Base-by-base conservation (phyloP, 1,140 invertebrate genomes). In the Euwallacea fornicatus region DNA sequence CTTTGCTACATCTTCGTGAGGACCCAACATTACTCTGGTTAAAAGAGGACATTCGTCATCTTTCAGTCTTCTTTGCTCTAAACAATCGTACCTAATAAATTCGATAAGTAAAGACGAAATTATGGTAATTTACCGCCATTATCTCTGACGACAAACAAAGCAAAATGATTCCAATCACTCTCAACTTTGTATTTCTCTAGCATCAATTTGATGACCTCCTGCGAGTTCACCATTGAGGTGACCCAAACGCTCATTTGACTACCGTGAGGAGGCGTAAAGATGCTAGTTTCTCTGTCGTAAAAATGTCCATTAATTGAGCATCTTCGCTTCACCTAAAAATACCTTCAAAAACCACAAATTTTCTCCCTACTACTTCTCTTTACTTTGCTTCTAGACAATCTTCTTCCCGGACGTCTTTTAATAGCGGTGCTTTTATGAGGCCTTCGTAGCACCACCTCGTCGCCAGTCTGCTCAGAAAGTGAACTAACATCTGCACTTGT, bases 241-340 rank as follows among this genome's bases (percentile, higher is more conserved):
- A 94, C 90, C 88, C 90, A 94, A 0, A 95, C 93, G 73, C 90
- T 93, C 85, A 93, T 94, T 74, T 92, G 89, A 74, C 91, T 94
- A 13, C 92, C 93, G 77, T 91, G 87, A 0, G 92, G 91, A 0
- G 93, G 93, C 4, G 91, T 94, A 76, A 95, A 95, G 70, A 93
- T 91, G 78, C 91, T 93, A 0, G 93, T 95, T 84, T 95, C 92
- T 63, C 92, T 86, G 81, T 95, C 92, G 78, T 95, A 95, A 81
- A 91, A 93, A 80, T 95, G 93, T 1, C 93, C 93, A 81, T 95
- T 95, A 42, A 95, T 95, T 0, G 93, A 94, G 74, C 92, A 94
- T 66, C 93, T 85, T 69, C 91, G 83, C 83, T 89, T 87, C 10
- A 92, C 80, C 69, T 71, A 46, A 41, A 55, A 43, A 10, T n/a